Percentiles rank a stretch among this genome's conserved stretches.
These are phyloP conservation scores for cat (Felis catus) DNA, from an alignment of 2,113 vertebrate species.

Conservation along the genomic window F.catus_Fca126_mat1.0 CM031411.1:42488501-42489000, in stretches of 20 bases:
- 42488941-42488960: not conserved
- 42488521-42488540: not conserved
- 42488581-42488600: not conserved
- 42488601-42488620: not conserved
- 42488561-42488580: not conserved
- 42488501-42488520: not conserved
- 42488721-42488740: not conserved
- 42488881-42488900: not conserved
- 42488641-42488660: not conserved
- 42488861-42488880: not conserved
- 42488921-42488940: not conserved
- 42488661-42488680: not conserved
- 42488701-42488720: not conserved
- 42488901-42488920: not conserved
- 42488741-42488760: not conserved
- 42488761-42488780: not conserved
- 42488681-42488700: not conserved
- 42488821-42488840: not conserved
- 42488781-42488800: not conserved
- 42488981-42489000: not conserved
- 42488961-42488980: not conserved
- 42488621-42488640: not conserved
- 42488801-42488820: not conserved
- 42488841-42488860: not conserved
- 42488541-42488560: not conserved